Base-by-base conservation (phyloP, 2,113 vertebrate species). In the Octodon degus region DNA sequence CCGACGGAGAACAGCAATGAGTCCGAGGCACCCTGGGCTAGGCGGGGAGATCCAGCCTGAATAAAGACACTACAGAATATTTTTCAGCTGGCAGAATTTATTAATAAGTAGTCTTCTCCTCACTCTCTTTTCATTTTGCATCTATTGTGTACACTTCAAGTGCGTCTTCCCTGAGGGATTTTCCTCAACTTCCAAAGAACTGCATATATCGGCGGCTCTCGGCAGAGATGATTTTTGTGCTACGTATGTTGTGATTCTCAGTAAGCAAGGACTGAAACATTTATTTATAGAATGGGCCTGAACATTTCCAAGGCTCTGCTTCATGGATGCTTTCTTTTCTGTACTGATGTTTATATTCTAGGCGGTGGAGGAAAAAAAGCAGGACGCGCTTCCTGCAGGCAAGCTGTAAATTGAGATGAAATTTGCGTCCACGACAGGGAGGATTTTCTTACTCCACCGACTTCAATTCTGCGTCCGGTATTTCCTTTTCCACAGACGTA, bases 191-290 rank as follows among this genome's bases (percentile, higher is more conserved):
- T 89, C 74, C 5, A 96, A 60, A 86, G 27, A 74, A 17, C 97
- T 93, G 95, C 97, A 97, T 77, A 62, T 87, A 94, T 94, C 93
- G 85, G 62, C 43, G 58, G 20, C 20, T 96, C 93, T 93, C 77
- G 30, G 53, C 93, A 80, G 76, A 97, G 92, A 89, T 70, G 74
- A 79, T 70, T 95, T 97, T 87, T 91, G 16, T 76, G 77, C 96
- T 98, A 63, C 97, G 32, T 60, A 62, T 91, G 65, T 62, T 62
- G 89, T 86, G 47, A 91, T 96, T 97, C 79, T 94, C 4, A 70
- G 53, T 90, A 94, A 74, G 94, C 60, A 96, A 96, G 47, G 50
- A 43, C 82, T 85, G 62, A 92, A 94, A 84, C 60, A 40, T 58
- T 94, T 93, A 55, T 25, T 55, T 94, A 53, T 87, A 87, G 89